These are phyloP conservation scores for Acrobasis suavella DNA, from an alignment of 2,888 invertebrate genomes.

Conservation along the genomic window DNA sequence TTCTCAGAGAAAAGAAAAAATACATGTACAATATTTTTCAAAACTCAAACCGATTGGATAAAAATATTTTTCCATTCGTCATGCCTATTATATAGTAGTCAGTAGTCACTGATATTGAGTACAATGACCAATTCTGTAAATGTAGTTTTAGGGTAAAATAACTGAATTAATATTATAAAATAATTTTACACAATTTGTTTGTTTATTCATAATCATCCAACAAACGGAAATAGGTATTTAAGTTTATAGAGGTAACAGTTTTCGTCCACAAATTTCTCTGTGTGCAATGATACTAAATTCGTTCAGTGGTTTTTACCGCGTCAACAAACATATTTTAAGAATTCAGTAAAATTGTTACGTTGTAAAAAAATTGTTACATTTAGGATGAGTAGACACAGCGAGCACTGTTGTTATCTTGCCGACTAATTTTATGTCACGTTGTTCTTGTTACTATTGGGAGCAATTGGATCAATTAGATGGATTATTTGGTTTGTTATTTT, in stretches of 20 bases:
- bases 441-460: constrained; percentile 37
- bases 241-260: too few species aligned
- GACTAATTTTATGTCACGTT: constrained; percentile 53
- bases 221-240: too few species aligned
- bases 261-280: too few species aligned
- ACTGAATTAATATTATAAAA: not conserved
- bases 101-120: not conserved
- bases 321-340: too few species aligned
- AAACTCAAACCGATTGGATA: too few species aligned
- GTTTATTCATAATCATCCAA: too few species aligned
- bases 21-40: too few species aligned
- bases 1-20: too few species aligned
- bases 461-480: constrained; percentile 48
- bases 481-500: constrained; percentile 34
- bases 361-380: not conserved
- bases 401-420: not conserved
- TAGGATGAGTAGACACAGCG: not conserved
- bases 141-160: not conserved
- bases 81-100: too few species aligned
- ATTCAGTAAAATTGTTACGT: not conserved
- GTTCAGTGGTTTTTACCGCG: too few species aligned
- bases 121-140: not conserved
- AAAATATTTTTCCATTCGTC: too few species aligned
- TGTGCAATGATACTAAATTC: too few species aligned
- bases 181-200: not conserved